Conservation (phyloP, 2,888 invertebrate species). For the Epinotia brunnichana region DNA sequence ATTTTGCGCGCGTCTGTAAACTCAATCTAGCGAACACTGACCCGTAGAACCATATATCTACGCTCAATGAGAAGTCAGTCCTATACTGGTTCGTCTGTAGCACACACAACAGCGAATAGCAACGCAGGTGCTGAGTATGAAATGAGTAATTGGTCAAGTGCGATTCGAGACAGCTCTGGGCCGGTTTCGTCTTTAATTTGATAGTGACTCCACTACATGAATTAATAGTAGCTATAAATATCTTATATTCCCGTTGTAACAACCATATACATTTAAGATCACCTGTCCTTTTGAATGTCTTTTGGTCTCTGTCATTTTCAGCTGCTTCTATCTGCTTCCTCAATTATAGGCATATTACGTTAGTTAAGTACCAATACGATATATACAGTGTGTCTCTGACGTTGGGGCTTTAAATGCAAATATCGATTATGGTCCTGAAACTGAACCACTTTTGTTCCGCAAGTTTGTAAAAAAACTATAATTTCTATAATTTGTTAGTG, state of each 20-base stretch:
- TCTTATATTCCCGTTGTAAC: background rate
- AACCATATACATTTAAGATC: background rate
- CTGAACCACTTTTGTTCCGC: too few relatives aligned
- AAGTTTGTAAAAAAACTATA: too few relatives aligned
- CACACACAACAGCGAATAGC: background rate
- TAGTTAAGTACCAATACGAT: too few relatives aligned
- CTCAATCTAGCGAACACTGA: background rate
- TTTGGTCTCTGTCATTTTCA: background rate
- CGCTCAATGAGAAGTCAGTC: background rate
- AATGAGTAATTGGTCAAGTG: constrained; percentile 33
- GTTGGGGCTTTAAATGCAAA: too few relatives aligned
- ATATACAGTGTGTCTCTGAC: too few relatives aligned
- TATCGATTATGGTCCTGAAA: too few relatives aligned
- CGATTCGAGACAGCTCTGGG: constrained; percentile 1
- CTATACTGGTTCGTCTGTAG: background rate
- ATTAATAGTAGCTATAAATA: background rate
- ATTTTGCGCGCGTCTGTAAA: background rate
- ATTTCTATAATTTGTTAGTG: too few relatives aligned
- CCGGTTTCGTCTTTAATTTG: constrained; percentile 24
- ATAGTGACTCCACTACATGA: constrained; percentile 1
- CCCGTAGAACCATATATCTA: background rate
- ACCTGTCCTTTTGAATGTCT: background rate
- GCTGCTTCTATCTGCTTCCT: background rate
- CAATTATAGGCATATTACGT: too few relatives aligned
- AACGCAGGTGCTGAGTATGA: constrained; percentile 1